Conservation (phyloP, 2,797 vertebrate species). For the Pygocentrus nattereri region DNA sequence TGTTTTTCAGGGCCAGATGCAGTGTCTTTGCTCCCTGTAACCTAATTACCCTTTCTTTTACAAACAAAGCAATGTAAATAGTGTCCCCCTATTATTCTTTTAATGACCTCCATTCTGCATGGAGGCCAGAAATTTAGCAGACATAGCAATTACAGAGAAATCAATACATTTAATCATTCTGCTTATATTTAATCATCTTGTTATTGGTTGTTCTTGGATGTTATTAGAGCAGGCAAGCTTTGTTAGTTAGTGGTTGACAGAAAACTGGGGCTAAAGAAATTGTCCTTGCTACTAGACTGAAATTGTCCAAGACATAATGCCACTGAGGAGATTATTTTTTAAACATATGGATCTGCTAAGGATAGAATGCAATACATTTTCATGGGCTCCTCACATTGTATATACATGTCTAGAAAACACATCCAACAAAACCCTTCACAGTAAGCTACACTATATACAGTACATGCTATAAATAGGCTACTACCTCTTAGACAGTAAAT, state of each 20-base stretch:
- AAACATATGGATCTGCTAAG: neutral
- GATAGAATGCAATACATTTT: neutral
- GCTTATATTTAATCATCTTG: constrained; percentile 58
- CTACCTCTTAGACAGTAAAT: neutral
- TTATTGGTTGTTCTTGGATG: constrained; percentile 31
- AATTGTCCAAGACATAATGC: neutral
- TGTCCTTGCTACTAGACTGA: constrained; percentile 9
- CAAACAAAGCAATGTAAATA: constrained; percentile 70
- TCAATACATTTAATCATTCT: constrained; percentile 65
- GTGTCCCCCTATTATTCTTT: constrained; percentile 65
- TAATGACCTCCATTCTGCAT: constrained; percentile 59
- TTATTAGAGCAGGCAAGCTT: constrained; percentile 33
- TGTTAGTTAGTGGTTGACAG: constrained; percentile 21
- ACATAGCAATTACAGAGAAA: constrained; percentile 65
- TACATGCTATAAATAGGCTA: neutral
- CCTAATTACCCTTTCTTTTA: constrained; percentile 73
- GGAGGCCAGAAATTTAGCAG: constrained; percentile 36
- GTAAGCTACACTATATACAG: neutral
- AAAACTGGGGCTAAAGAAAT: neutral
- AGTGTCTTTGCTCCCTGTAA: constrained; percentile 57
- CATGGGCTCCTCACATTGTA: neutral
- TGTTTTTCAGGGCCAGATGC: constrained; percentile 55
- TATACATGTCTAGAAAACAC: neutral
- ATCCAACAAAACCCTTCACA: neutral
- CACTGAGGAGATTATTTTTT: neutral